These are phyloP conservation scores for Dinocampus coccinellae DNA, from an alignment of 2,888 invertebrate species.

Conservation along the genomic window DNA sequence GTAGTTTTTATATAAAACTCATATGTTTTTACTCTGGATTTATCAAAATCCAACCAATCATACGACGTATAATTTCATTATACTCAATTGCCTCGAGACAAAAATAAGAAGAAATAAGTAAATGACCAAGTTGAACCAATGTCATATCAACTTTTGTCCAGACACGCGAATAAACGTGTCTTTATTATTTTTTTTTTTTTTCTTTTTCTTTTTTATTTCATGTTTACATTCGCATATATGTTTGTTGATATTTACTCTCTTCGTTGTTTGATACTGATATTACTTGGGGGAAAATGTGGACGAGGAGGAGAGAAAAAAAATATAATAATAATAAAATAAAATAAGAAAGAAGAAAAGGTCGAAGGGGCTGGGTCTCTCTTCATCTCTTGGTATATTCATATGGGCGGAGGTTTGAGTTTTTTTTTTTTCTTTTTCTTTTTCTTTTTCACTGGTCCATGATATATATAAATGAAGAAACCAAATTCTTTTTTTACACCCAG, in stretches of 20 bases:
- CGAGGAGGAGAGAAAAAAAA: no score
- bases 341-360: not conserved
- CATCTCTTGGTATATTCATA: not conserved
- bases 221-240: not conserved
- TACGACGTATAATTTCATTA: not conserved
- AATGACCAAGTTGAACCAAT: not conserved
- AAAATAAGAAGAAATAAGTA: not conserved
- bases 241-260: not conserved
- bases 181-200: no score
- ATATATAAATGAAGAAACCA: not conserved
- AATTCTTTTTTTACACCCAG: not conserved
- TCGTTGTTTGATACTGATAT: not conserved
- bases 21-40: no score
- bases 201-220: no score
- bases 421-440: no score
- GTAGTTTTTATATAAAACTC: no score
- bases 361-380: constrained; percentile 1
- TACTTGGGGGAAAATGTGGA: not conserved
- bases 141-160: constrained; percentile 24
- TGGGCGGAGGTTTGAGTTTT: not conserved
- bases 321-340: no score
- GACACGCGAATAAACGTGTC: no score
- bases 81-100: not conserved
- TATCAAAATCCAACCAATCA: not conserved
- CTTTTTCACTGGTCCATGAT: not conserved